Conservation (phyloP, 1,140 invertebrate genomes). For the Microplitis demolitor region DNA sequence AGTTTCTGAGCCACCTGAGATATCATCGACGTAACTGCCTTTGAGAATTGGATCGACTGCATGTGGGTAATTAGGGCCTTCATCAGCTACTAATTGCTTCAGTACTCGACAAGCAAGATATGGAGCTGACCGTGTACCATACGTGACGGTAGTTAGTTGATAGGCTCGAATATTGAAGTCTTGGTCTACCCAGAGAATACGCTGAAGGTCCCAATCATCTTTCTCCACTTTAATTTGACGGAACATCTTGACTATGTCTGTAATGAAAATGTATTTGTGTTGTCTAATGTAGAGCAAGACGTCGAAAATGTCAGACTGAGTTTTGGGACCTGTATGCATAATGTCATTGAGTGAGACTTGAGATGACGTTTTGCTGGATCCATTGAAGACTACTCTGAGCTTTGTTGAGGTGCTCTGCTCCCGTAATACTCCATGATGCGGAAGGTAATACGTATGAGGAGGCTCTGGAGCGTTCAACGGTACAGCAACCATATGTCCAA, state of each 20-base stretch:
- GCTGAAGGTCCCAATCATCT: not conserved
- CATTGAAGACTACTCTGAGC: too few relatives aligned
- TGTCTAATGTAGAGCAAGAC: too few relatives aligned
- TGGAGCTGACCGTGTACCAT: too few relatives aligned
- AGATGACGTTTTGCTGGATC: too few relatives aligned
- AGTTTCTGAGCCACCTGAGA: not conserved
- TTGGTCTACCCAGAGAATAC: slow-evolving; percentile 2
- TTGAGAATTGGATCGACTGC: too few relatives aligned
- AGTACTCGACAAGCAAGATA: too few relatives aligned
- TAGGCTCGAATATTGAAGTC: slow-evolving; percentile 22
- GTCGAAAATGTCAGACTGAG: too few relatives aligned
- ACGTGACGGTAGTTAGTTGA: slow-evolving; percentile 10
- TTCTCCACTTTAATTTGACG: not conserved
- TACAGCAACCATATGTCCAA: slow-evolving; percentile 45
- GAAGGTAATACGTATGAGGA: not conserved
- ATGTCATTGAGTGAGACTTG: not conserved
- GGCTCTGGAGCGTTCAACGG: not conserved
- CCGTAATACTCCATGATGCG: slow-evolving; percentile 10
- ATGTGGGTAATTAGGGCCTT: too few relatives aligned
- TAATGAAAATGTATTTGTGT: not conserved
- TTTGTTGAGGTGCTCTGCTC: too few relatives aligned
- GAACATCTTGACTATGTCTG: not conserved
- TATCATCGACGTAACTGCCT: too few relatives aligned
- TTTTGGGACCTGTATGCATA: too few relatives aligned
- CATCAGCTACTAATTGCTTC: too few relatives aligned